A percentile compares a stretch with the other conserved stretches of the same genome.
phyloP scores from a whole-genome alignment of 2,888 invertebrate genomes.

The Cerastis leucographa region DNA sequence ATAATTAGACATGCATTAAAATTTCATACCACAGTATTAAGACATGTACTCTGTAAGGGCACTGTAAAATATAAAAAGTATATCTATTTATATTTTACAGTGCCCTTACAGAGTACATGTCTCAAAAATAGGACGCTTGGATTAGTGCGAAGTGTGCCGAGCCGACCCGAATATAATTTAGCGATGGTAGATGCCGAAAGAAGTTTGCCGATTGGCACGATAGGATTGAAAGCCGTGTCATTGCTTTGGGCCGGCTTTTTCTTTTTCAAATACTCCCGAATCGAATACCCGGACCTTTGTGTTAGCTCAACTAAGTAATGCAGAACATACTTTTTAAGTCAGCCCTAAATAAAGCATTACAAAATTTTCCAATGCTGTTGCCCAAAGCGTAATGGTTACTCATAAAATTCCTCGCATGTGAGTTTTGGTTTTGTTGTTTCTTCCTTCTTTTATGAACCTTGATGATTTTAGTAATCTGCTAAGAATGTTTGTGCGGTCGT shows the following conservation, averaged over 20 bases:
- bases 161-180: background rate
- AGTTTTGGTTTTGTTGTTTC: constrained; percentile 29
- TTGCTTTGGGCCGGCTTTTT: background rate
- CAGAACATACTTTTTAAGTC: background rate
- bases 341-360: too few species aligned
- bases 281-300: background rate
- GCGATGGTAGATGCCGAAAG: background rate
- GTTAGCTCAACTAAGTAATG: background rate
- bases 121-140: background rate
- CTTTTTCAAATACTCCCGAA: background rate
- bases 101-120: too few species aligned
- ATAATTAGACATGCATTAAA: too few species aligned
- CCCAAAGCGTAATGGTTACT: constrained; percentile 20
- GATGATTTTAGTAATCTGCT: constrained; percentile 27
- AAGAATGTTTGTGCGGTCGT: constrained; percentile 39
- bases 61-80: too few species aligned
- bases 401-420: constrained; percentile 24
- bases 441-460: constrained; percentile 21
- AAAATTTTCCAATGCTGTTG: background rate
- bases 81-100: too few species aligned
- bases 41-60: too few species aligned
- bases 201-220: background rate
- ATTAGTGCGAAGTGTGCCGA: background rate
- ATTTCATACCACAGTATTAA: too few species aligned
- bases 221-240: background rate